phyloP scores from a whole-genome alignment of 2,888 invertebrate genomes.

The Sepiola atlantica region DNA sequence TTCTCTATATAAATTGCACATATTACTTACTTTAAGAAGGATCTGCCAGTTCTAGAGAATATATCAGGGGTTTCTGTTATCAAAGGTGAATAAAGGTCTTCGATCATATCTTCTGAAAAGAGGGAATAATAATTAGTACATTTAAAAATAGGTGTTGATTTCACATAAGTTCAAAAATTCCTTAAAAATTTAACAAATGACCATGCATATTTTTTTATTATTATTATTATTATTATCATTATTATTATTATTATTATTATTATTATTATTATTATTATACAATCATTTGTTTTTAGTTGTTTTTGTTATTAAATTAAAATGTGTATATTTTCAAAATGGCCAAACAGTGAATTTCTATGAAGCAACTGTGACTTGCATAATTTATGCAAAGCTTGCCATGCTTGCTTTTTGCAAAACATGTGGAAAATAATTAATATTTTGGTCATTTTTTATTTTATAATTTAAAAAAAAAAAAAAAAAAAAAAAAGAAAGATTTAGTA shows the following conservation, averaged over 20 bases:
- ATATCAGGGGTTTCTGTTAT: not conserved
- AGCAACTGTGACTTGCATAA: too few species aligned
- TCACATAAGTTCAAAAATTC: not conserved
- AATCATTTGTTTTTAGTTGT: not conserved
- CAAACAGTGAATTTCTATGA: too few species aligned
- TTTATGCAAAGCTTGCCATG: too few species aligned
- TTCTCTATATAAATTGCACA: not conserved
- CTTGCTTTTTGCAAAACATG: too few species aligned
- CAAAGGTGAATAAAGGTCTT: not conserved
- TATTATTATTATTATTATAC: not conserved
- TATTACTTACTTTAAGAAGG: slow-evolving; percentile 6
- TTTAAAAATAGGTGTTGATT: not conserved
- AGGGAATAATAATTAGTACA: not conserved
- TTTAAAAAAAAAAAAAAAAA: too few species aligned
- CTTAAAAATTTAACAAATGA: not conserved
- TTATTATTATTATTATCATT: too few species aligned
- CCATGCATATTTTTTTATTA: not conserved
- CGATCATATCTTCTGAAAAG: not conserved
- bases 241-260: too few species aligned
- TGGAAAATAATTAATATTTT: too few species aligned
- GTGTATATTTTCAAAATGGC: too few species aligned
- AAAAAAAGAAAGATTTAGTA: too few species aligned
- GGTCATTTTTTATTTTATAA: too few species aligned
- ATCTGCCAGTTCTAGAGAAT: slow-evolving; percentile 11
- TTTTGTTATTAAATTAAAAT: too few species aligned